Conservation (phyloP, 1,140 invertebrate genomes). For the Rhynchophorus ferrugineus region DNA sequence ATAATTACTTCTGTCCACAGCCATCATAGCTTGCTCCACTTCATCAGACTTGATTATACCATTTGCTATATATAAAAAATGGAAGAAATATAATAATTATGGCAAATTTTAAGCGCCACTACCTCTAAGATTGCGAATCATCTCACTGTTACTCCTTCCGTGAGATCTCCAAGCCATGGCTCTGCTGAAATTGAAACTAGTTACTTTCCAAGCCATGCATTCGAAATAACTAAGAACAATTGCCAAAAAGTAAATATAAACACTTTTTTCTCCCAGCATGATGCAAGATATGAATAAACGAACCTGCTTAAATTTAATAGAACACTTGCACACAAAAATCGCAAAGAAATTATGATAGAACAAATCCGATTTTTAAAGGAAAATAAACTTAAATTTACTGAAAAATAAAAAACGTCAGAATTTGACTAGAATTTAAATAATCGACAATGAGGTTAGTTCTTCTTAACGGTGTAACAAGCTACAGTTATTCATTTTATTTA, state of each 20-base stretch:
- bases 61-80: conserved; percentile 58
- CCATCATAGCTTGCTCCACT: conserved; percentile 77
- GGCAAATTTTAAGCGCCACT: conserved; percentile 30
- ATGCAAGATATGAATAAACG: too few species aligned
- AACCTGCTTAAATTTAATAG: too few species aligned
- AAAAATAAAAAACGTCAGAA: too few species aligned
- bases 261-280: too few species aligned
- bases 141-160: conserved; percentile 74
- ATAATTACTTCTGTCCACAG: conserved; percentile 81
- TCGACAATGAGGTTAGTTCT: too few species aligned
- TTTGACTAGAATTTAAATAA: too few species aligned
- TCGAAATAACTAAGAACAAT: not conserved
- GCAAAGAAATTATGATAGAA: too few species aligned
- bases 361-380: too few species aligned
- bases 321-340: too few species aligned
- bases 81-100: conserved; percentile 8
- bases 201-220: not conserved
- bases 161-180: conserved; percentile 72
- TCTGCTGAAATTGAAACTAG: conserved; percentile 2
- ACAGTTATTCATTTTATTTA: too few species aligned
- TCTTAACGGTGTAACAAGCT: too few species aligned
- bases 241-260: not conserved
- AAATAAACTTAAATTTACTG: too few species aligned
- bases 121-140: conserved; percentile 78
- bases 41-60: conserved; percentile 71